Conservation (phyloP, 2,888 invertebrate genomes). For the Sesia apiformis region DNA sequence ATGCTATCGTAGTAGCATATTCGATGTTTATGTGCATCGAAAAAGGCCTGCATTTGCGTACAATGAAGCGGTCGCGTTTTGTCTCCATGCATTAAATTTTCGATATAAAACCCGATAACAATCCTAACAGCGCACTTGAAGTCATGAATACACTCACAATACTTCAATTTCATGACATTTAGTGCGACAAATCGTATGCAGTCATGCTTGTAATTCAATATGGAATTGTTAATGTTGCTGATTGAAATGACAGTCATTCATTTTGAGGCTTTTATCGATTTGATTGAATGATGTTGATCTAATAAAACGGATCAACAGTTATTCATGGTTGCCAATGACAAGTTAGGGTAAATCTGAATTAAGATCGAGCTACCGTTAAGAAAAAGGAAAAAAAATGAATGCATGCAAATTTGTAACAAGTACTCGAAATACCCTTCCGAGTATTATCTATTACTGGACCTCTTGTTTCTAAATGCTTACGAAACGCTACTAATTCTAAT, state of each 20-base stretch:
- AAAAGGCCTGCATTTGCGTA: not conserved
- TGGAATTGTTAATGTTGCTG: not conserved
- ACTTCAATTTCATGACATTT: not conserved
- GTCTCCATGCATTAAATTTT: not conserved
- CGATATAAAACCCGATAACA: not conserved
- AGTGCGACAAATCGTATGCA: not conserved
- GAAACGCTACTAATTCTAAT: no score
- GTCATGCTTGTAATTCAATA: not conserved
- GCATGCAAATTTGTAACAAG: no score
- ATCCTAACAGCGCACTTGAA: not conserved
- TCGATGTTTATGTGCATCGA: not conserved
- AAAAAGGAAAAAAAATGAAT: no score
- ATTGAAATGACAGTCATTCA: not conserved
- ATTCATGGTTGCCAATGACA: not conserved
- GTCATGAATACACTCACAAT: not conserved
- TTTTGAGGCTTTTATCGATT: not conserved
- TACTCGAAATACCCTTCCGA: no score
- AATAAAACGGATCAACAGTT: not conserved
- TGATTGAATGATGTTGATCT: not conserved
- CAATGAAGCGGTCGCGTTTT: not conserved
- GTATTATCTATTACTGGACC: no score
- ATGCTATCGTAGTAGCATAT: not conserved
- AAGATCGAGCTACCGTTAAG: no score
- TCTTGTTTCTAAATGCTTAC: no score
- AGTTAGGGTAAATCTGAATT: no score